Conservation (phyloP, 2,113 vertebrate species). For the Nibea coibor region DNA sequence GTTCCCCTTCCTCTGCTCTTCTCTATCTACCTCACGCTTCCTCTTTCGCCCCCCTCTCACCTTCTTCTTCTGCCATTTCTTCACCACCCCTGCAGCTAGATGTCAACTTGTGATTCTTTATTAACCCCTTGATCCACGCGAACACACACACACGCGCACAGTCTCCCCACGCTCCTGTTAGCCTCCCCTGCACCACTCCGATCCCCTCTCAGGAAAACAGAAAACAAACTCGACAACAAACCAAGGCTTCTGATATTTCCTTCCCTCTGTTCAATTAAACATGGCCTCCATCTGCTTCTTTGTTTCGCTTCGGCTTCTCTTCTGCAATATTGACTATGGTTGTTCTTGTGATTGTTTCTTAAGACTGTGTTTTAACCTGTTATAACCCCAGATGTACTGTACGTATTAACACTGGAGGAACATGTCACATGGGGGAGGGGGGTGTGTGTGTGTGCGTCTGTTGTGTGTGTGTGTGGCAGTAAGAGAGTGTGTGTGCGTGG, state of each 20-base stretch:
- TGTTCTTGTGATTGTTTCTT: conserved; percentile 76
- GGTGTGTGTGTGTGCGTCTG: conserved; percentile 44
- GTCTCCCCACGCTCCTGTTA: conserved; percentile 9
- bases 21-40: conserved; percentile 60
- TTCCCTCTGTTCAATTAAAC: conserved; percentile 85
- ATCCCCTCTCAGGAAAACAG: conserved; percentile 74
- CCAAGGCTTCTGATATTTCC: conserved; percentile 78
- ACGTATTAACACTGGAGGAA: conserved; percentile 71
- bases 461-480: conserved; percentile 29
- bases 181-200: conserved; percentile 34
- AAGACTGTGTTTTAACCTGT: conserved; percentile 75
- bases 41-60: conserved; percentile 29
- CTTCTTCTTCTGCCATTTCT: conserved; percentile 34
- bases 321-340: conserved; percentile 77
- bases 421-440: conserved; percentile 45
- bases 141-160: background rate
- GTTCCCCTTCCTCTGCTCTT: conserved; percentile 38
- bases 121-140: conserved; percentile 43
- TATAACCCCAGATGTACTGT: conserved; percentile 74
- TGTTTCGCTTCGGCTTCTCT: conserved; percentile 61
- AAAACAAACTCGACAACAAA: conserved; percentile 72
- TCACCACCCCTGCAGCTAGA: conserved; percentile 55
- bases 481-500: conserved; percentile 37
- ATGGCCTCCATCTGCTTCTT: conserved; percentile 82
- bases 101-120: conserved; percentile 52